phyloP scores from a whole-genome alignment of 1,140 invertebrate species.

The Leptinotarsa undecemlineata region DNA sequence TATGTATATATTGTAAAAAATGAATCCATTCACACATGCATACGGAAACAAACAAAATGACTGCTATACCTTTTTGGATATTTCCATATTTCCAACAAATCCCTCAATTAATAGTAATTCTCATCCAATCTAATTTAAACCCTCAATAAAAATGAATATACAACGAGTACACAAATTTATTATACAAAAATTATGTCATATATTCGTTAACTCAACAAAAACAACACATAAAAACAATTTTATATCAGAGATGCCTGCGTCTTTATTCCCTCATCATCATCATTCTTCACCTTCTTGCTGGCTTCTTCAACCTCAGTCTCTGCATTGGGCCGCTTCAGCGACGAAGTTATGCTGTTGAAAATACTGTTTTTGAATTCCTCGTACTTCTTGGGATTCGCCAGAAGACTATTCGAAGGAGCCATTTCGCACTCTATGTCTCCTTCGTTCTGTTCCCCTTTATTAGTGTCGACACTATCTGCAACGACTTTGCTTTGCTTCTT shows the following conservation, averaged over 20 bases:
- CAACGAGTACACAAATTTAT: too few relatives aligned
- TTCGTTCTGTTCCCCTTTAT: slow-evolving; percentile 12
- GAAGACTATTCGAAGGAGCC: slow-evolving; percentile 37
- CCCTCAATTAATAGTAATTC: too few relatives aligned
- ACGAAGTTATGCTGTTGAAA: slow-evolving; percentile 32
- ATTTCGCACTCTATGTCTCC: not conserved
- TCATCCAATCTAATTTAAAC: too few relatives aligned
- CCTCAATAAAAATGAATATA: too few relatives aligned
- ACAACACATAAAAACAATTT: slow-evolving; percentile 4
- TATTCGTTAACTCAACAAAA: not conserved
- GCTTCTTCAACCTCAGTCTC: not conserved
- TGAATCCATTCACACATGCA: too few relatives aligned
- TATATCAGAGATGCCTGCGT: slow-evolving; percentile 34
- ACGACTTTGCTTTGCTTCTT: slow-evolving; percentile 14
- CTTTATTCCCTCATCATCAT: slow-evolving; percentile 35
- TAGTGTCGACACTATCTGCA: slow-evolving; percentile 8
- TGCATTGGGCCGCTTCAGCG: not conserved
- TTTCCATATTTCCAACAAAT: too few relatives aligned
- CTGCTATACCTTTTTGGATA: too few relatives aligned
- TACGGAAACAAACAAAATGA: too few relatives aligned
- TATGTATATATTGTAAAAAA: too few relatives aligned
- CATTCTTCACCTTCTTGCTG: slow-evolving; percentile 24
- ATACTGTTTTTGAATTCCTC: slow-evolving; percentile 49
- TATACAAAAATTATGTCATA: too few relatives aligned
- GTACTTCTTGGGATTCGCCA: slow-evolving; percentile 45